Evolutionary conservation across 2,888 invertebrate genomes (phyloP).

Genomic region (Zootermopsis nevadensis): DNA sequence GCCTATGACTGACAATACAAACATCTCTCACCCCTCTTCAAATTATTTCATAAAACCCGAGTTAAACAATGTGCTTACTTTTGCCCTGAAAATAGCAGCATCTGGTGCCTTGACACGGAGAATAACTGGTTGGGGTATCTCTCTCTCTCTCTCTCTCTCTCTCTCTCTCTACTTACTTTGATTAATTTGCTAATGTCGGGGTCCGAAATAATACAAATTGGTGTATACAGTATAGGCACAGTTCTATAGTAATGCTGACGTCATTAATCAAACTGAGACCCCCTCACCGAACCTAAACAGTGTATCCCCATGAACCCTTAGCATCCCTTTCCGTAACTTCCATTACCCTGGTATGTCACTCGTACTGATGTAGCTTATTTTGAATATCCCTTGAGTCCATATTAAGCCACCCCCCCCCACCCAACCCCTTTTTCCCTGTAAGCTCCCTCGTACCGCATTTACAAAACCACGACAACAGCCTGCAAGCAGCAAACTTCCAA

Average conservation of each 20-base stretch:
- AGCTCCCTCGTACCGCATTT: constrained; percentile 15
- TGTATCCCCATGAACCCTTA: constrained; percentile 19
- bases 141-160: no score
- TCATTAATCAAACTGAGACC: constrained; percentile 50
- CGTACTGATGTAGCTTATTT: constrained; percentile 33
- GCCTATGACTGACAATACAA: constrained; percentile 46
- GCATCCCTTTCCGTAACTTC: constrained; percentile 14
- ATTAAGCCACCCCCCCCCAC: not conserved
- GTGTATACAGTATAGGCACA: constrained; percentile 3
- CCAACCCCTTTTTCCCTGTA: no score
- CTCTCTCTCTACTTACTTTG: constrained; percentile 45
- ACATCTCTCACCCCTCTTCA: not conserved
- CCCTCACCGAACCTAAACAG: not conserved
- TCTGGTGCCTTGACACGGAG: not conserved
- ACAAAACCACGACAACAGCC: constrained; percentile 34
- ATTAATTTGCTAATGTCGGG: constrained; percentile 49
- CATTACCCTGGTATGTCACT: constrained; percentile 28
- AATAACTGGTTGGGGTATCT: constrained; percentile 2
- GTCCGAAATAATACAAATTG: constrained; percentile 48
- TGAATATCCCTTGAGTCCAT: constrained; percentile 24
- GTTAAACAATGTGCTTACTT: constrained; percentile 24
- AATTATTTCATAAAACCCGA: not conserved
- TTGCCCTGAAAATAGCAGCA: constrained; percentile 16
- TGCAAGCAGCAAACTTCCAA: constrained; percentile 18
- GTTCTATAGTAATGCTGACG: constrained; percentile 49